Conservation (phyloP, 1,140 invertebrate genomes). For the Drosophila azteca region DNA sequence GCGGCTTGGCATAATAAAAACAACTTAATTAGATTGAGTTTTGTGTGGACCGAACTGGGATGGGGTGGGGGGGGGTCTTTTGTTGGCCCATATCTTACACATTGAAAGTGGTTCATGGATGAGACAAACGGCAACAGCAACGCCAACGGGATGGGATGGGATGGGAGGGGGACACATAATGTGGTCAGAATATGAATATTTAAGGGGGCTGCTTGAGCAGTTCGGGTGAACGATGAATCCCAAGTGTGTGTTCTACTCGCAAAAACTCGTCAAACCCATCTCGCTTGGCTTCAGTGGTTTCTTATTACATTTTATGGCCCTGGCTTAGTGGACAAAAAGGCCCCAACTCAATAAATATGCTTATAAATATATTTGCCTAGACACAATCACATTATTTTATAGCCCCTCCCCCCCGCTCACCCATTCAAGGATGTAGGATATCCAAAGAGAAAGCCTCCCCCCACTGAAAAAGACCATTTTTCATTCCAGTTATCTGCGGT, state of each 20-base stretch:
- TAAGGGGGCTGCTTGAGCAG: slow-evolving; percentile 22
- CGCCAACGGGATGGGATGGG: not conserved
- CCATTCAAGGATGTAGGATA: slow-evolving; percentile 24
- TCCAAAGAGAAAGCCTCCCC: slow-evolving; percentile 4
- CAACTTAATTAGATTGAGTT: slow-evolving; percentile 78
- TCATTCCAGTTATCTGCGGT: slow-evolving; percentile 79
- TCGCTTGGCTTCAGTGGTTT: slow-evolving; percentile 48
- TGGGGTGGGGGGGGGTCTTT: not conserved
- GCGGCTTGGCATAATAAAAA: slow-evolving; percentile 65
- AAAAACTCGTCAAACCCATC: slow-evolving; percentile 24
- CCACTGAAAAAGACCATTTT: slow-evolving; percentile 37
- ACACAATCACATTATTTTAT: slow-evolving; percentile 65
- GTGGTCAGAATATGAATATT: slow-evolving; percentile 49
- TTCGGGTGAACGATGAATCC: not conserved
- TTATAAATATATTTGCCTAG: slow-evolving; percentile 54
- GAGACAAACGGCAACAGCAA: slow-evolving; percentile 6
- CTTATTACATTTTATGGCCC: slow-evolving; percentile 60
- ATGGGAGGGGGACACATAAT: slow-evolving; percentile 31
- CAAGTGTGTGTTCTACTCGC: not conserved
- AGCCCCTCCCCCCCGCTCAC: not conserved
- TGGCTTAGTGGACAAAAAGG: slow-evolving; percentile 36
- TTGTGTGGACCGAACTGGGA: slow-evolving; percentile 3
- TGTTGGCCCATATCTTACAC: slow-evolving; percentile 59
- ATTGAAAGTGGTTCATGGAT: slow-evolving; percentile 41
- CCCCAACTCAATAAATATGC: slow-evolving; percentile 51